phyloP scores from a whole-genome alignment of 1,140 invertebrate genomes.

The Brachionus calyciflorus region DNA sequence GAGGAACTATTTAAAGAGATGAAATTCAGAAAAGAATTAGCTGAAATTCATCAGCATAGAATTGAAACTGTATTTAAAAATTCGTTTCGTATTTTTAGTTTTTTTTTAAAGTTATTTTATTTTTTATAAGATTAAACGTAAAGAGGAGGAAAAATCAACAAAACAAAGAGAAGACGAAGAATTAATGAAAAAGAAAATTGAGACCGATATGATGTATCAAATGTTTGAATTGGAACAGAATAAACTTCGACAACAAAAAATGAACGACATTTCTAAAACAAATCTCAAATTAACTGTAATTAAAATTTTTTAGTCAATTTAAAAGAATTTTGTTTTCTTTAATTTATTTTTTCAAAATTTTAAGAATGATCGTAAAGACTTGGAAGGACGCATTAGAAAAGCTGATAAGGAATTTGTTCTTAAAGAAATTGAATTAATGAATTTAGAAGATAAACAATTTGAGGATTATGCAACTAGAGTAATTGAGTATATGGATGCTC shows the following conservation, averaged over 20 bases:
- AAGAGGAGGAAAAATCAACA: background rate
- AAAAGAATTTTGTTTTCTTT: background rate
- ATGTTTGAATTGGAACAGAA: conserved; percentile 39
- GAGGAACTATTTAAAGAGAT: conserved; percentile 31
- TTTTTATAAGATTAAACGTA: conserved; percentile 32
- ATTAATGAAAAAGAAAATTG: conserved; percentile 21
- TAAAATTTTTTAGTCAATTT: background rate
- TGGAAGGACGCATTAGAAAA: conserved; percentile 20
- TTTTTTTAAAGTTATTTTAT: no score
- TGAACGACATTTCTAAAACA: background rate
- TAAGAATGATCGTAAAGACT: conserved; percentile 39
- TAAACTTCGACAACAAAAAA: conserved; percentile 7
- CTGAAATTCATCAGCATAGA: conserved; percentile 22
- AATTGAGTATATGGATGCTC: conserved; percentile 57
- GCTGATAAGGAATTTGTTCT: conserved; percentile 30
- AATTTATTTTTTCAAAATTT: background rate
- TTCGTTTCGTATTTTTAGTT: no score
- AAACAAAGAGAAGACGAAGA: conserved; percentile 15
- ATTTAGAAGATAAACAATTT: conserved; percentile 43
- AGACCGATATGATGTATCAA: conserved; percentile 40
- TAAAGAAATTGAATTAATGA: conserved; percentile 21
- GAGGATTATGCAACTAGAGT: conserved; percentile 55
- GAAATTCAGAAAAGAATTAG: conserved; percentile 8
- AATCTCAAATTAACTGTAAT: conserved; percentile 29
- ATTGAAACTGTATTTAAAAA: conserved; percentile 8